A percentile compares a stretch with the other conserved stretches of the same genome.
phyloP scores from a whole-genome alignment of 2,797 vertebrate genomes.

The Hippocampus kuda region DNA sequence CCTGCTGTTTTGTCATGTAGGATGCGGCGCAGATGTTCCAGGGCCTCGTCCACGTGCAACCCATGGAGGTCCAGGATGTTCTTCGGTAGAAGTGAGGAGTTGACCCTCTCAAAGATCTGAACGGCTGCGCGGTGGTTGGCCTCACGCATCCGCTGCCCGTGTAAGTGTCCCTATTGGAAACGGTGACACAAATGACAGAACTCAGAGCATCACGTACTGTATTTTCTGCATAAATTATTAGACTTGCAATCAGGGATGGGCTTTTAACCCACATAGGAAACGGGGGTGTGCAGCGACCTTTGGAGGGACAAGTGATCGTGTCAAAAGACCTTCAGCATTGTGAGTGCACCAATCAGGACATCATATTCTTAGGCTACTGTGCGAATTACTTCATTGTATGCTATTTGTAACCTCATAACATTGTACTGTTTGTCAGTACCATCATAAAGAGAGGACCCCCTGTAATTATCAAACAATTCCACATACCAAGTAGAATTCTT shows the following conservation, averaged over 20 bases:
- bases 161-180: slow-evolving; percentile 74
- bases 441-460: not conserved
- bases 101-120: slow-evolving; percentile 87
- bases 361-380: no score
- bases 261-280: no score
- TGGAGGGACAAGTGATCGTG: no score
- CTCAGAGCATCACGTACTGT: not conserved
- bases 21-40: slow-evolving; percentile 75
- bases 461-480: not conserved
- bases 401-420: no score
- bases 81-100: slow-evolving; percentile 81
- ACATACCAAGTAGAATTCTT: not conserved
- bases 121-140: slow-evolving; percentile 84
- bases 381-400: no score
- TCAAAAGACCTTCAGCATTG: no score
- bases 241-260: no score
- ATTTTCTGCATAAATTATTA: not conserved
- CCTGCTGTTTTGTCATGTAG: slow-evolving; percentile 80
- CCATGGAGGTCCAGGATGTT: slow-evolving; percentile 97
- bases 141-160: slow-evolving; percentile 86
- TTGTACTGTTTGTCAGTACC: not conserved
- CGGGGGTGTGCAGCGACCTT: no score
- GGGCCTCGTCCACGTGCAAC: slow-evolving; percentile 87
- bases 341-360: no score
- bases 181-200: not conserved